Percentiles rank a stretch among this genome's conserved stretches.
These are phyloP conservation scores for Schlechtendalia chinensis DNA, from an alignment of 1,140 invertebrate species.

Conservation along the genomic window DNA sequence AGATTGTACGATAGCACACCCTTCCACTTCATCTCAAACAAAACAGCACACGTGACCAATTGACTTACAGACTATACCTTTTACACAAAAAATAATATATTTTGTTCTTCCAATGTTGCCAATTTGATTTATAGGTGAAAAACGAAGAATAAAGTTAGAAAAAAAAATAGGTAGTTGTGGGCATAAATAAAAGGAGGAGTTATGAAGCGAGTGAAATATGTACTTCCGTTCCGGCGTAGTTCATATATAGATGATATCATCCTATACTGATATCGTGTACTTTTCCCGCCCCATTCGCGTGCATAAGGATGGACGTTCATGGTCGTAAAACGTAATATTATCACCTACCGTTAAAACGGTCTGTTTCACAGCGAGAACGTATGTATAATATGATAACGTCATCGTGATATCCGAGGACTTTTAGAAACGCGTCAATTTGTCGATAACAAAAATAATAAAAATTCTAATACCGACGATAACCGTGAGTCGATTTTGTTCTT, in stretches of 20 bases:
- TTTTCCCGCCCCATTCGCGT: too few relatives aligned
- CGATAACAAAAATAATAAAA: not conserved
- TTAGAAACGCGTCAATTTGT: not conserved
- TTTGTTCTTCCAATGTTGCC: not conserved
- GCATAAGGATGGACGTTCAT: not conserved
- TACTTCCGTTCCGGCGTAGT: slow-evolving; percentile 24
- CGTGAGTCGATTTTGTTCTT: too few relatives aligned
- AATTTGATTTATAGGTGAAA: not conserved
- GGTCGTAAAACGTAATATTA: slow-evolving; percentile 2
- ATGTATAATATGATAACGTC: not conserved
- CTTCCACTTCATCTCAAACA: too few relatives aligned
- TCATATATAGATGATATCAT: not conserved
- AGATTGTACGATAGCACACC: too few relatives aligned
- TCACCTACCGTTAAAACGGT: not conserved
- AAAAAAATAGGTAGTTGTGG: not conserved
- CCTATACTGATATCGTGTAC: not conserved
- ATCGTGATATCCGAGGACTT: not conserved
- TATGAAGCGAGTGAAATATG: slow-evolving; percentile 6
- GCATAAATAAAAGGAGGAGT: not conserved
- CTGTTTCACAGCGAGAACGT: slow-evolving; percentile 6
- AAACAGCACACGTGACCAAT: too few relatives aligned
- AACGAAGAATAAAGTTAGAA: not conserved
- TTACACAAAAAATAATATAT: not conserved
- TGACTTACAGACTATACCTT: too few relatives aligned
- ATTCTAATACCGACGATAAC: too few relatives aligned